These are phyloP conservation scores for Psix sp. DNA, from an alignment of 1,140 invertebrate genomes.

Conservation along the genomic window DNA sequence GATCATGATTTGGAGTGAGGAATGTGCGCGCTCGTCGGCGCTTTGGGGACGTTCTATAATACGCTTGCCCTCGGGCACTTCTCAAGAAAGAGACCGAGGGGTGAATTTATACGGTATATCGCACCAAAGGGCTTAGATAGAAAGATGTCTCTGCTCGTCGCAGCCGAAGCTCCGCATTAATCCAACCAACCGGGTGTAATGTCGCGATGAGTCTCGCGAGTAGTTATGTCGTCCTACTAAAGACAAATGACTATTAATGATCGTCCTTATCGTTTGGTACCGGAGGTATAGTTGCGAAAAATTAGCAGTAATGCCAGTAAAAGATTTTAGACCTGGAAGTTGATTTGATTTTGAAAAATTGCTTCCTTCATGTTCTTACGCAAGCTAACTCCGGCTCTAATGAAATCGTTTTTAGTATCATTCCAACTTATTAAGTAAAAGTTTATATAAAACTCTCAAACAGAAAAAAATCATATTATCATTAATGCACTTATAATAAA, in stretches of 20 bases:
- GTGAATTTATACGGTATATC: slow-evolving; percentile 49
- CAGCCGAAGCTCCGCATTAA: slow-evolving; percentile 44
- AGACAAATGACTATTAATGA: slow-evolving; percentile 44
- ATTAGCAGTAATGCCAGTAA: no score
- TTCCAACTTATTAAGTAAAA: no score
- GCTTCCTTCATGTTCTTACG: no score
- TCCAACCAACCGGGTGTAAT: slow-evolving; percentile 37
- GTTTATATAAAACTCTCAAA: no score
- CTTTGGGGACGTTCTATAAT: slow-evolving; percentile 39
- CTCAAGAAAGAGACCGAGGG: slow-evolving; percentile 32
- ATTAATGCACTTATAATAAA: no score
- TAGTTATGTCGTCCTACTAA: slow-evolving; percentile 27
- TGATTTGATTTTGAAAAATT: no score
- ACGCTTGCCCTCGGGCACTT: slow-evolving; percentile 31
- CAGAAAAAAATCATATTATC: no score
- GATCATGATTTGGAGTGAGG: slow-evolving; percentile 45
- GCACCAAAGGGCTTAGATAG: slow-evolving; percentile 37
- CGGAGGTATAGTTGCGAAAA: no score
- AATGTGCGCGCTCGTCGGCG: slow-evolving; percentile 30
- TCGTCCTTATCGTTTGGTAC: slow-evolving; percentile 13
- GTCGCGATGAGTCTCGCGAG: slow-evolving; percentile 43
- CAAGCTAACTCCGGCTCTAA: no score
- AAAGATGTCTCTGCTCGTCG: slow-evolving; percentile 39
- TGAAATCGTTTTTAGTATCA: no score
- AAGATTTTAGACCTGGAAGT: no score